Evolutionary conservation across 2,113 vertebrate genomes (phyloP), one percentile per base, ranked within the genome.

Genomic region (Podarcis cretensis): DNA sequence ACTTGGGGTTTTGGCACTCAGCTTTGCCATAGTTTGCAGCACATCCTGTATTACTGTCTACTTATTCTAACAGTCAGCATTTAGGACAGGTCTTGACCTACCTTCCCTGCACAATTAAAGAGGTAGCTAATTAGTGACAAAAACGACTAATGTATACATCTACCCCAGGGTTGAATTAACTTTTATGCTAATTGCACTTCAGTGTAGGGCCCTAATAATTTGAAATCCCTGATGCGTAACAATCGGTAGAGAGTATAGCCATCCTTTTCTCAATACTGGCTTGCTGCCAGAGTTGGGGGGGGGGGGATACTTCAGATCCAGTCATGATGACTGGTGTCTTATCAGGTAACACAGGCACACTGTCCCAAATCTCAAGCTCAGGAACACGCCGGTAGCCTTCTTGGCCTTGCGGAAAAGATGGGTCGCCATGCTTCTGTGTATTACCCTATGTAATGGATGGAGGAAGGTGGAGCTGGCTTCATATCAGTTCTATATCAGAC

Each of bases 111-210:
- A 40, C 74, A 84, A 89, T 89, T 89, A 84, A 89, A 69, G 40
- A 77, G n/a, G 9, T 77, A 78, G 63, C 65, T 89, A 89, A 84
- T 89, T 89, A 89, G 74, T 84, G 87, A 89, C 63, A 89, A 78
- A 83, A 37, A 78, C 14, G n/a, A 63, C 73, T 68, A 68, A 89
- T 69, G 8, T 89, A 84, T 84, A 84, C 81, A 89, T 69, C 23
- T 77, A 57, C 63, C 74, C 63, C 40, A 66, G 76, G 87, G 81
- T 59, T 78, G 66, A 89, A 84, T 78, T 69, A 89, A 69, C 59
- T 37, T 32, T 89, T 89, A 89, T 37, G 25, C 59, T 89, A 89
- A 89, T 89, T 84, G 84, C 10, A 78, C 63, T 84, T 78, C 65
- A 37, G 73, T 48, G 23, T 84, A 84, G 63, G 74, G 6, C 43